Evolutionary conservation across 2,113 vertebrate species (phyloP).

Genomic region (Odocoileus virginianus): DNA sequence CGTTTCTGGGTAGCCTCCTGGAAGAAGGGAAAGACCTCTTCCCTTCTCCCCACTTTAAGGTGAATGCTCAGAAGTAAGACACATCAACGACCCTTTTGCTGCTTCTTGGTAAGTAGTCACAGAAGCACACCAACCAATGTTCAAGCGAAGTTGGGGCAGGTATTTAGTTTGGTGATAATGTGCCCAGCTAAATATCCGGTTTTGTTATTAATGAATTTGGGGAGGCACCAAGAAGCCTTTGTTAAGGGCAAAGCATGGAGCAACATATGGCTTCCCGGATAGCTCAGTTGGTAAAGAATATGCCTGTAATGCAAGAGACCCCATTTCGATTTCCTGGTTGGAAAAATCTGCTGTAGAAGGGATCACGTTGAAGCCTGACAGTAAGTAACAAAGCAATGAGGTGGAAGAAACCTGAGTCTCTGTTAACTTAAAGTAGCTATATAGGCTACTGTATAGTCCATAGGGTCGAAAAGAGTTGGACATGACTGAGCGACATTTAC

Average conservation of each 20-base stretch:
- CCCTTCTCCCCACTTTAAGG: background rate
- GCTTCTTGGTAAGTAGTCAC: background rate
- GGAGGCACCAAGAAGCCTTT: background rate
- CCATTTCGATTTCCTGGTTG: rapidly evolving
- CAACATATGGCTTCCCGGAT: background rate
- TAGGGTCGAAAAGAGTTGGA: rapidly evolving
- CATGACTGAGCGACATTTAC: background rate
- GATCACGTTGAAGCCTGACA: background rate
- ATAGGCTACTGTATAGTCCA: background rate
- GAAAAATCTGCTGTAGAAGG: background rate
- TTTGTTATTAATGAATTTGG: background rate
- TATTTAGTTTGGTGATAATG: background rate
- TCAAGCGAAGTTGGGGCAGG: background rate
- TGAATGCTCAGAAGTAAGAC: background rate
- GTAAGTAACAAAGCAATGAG: background rate
- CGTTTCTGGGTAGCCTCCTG: background rate
- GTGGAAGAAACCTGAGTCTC: background rate
- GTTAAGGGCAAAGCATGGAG: background rate
- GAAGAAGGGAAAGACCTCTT: background rate
- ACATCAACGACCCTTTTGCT: background rate
- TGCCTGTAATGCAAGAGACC: background rate
- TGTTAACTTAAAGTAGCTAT: background rate
- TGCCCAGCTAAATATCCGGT: background rate
- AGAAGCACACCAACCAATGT: background rate
- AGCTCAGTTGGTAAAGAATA: background rate